phyloP scores from a whole-genome alignment of 2,113 vertebrate genomes.

The Hemiprocne comata region DNA sequence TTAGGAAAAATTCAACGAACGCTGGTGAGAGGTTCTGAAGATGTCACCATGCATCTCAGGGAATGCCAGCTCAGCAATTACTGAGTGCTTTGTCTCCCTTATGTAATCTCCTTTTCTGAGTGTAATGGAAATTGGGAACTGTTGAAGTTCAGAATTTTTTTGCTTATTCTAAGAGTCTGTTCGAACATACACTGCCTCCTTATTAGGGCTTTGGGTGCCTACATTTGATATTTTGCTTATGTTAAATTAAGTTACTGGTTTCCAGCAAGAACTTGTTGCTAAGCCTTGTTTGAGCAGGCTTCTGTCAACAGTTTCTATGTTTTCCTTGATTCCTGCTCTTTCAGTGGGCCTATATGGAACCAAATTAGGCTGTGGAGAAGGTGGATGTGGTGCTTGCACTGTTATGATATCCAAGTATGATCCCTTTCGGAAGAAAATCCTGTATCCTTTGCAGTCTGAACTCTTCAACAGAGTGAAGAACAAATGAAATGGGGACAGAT shows the following conservation, averaged over 20 bases:
- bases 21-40: neutral
- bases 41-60: neutral
- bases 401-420: slow-evolving; percentile 92
- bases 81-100: neutral
- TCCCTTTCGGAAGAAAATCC: slow-evolving; percentile 72
- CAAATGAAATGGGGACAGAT: neutral
- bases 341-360: slow-evolving; percentile 90
- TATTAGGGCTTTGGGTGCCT: neutral
- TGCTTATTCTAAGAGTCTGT: neutral
- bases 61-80: neutral
- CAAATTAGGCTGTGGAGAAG: slow-evolving; percentile 94
- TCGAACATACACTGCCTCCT: neutral
- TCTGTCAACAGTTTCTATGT: neutral
- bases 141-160: neutral
- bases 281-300: neutral
- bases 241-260: neutral
- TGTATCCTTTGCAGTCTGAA: slow-evolving; percentile 87
- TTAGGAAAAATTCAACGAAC: neutral
- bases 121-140: neutral
- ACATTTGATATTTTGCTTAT: neutral
- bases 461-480: neutral
- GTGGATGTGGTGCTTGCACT: slow-evolving; percentile 93
- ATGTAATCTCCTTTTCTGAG: neutral
- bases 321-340: slow-evolving; percentile 72
- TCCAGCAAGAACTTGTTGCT: neutral